Evolutionary conservation across 2,797 vertebrate species (phyloP).

Genomic region (Huso huso): DNA sequence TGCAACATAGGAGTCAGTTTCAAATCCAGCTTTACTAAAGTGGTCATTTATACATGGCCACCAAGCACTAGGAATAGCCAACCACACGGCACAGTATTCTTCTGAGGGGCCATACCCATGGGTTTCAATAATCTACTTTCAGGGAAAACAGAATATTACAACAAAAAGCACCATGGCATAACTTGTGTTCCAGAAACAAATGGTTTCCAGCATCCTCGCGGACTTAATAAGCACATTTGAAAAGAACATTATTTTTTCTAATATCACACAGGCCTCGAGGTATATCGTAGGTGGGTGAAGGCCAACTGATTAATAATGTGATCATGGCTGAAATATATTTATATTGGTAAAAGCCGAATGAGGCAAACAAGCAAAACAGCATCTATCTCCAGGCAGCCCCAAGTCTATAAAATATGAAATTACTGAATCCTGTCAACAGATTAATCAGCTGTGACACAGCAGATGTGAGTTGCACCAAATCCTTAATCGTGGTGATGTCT

Average conservation of each 20-base stretch:
- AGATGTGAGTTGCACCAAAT: not conserved
- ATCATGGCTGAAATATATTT: not conserved
- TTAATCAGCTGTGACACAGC: slow-evolving; percentile 6
- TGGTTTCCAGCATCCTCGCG: not conserved
- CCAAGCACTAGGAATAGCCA: too few species aligned
- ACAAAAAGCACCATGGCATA: not conserved
- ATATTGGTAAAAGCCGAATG: not conserved
- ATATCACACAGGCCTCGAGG: not conserved
- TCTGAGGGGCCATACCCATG: too few species aligned
- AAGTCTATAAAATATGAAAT: slow-evolving; percentile 1
- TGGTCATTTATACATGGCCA: too few species aligned
- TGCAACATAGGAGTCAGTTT: too few species aligned
- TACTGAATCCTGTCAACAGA: not conserved
- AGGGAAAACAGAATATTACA: not conserved
- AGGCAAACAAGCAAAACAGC: not conserved
- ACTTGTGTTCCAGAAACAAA: not conserved
- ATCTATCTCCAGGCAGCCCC: not conserved
- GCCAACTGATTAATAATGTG: not conserved
- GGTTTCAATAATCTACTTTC: not conserved
- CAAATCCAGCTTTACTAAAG: too few species aligned
- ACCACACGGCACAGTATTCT: too few species aligned
- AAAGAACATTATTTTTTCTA: not conserved
- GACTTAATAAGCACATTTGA: too few species aligned
- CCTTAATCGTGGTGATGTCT: not conserved
- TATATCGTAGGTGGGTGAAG: not conserved